Conservation (phyloP, 2,113 vertebrate genomes). For the Chroicocephalus ridibundus region DNA sequence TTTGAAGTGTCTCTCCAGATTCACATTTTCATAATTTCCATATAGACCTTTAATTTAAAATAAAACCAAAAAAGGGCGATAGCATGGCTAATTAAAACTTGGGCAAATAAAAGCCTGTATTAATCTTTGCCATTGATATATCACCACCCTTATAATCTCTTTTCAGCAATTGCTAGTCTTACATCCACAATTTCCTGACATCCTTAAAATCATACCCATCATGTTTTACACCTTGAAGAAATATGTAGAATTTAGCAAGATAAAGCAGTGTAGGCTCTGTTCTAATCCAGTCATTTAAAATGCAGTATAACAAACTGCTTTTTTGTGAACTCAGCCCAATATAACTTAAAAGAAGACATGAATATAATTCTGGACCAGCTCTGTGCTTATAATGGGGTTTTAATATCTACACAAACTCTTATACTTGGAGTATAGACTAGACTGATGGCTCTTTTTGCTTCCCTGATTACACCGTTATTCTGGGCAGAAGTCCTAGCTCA, state of each 20-base stretch:
- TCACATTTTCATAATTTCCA: conserved; percentile 1
- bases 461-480: background rate
- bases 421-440: background rate
- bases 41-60: conserved; percentile 10
- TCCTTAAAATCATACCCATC: background rate
- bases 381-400: background rate
- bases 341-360: background rate
- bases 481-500: background rate
- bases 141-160: background rate
- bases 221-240: background rate
- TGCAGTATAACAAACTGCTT: background rate
- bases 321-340: background rate
- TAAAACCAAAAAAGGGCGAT: background rate
- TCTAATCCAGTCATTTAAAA: background rate
- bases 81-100: conserved; percentile 5
- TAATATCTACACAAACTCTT: background rate
- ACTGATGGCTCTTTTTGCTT: background rate
- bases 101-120: background rate
- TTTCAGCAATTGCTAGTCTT: background rate
- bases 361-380: background rate
- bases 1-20: conserved; percentile 8
- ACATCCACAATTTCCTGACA: background rate
- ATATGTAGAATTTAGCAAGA: background rate
- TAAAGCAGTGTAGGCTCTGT: background rate
- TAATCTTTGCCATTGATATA: background rate